These are phyloP conservation scores for Drosophila borealis DNA, from an alignment of 2,888 invertebrate species.

Conservation along the genomic window DNA sequence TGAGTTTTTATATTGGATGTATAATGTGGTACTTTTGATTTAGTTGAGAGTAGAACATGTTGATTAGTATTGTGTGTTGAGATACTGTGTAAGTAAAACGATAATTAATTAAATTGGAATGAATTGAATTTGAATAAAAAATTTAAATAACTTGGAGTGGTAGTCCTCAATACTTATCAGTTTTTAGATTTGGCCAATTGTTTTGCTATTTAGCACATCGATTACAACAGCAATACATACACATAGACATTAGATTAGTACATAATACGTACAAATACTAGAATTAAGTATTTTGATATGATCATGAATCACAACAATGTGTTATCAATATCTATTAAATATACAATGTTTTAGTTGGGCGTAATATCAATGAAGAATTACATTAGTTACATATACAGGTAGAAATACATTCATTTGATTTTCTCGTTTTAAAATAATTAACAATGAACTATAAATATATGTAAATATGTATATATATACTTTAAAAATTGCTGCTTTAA, in stretches of 20 bases:
- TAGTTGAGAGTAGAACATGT: conserved; percentile 44
- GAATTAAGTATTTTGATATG: conserved; percentile 70
- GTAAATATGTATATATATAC: conserved; percentile 14
- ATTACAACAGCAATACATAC: conserved; percentile 62
- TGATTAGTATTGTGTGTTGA: conserved; percentile 30
- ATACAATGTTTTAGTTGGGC: conserved; percentile 55
- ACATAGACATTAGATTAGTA: conserved; percentile 37
- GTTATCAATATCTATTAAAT: conserved; percentile 64
- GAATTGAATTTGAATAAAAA: conserved; percentile 49
- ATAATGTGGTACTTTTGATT: conserved; percentile 57
- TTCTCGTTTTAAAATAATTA: conserved; percentile 48
- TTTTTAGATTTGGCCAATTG: conserved; percentile 62
- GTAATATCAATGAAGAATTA: conserved; percentile 65
- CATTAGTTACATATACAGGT: conserved; percentile 56
- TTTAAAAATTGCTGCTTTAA: conserved; percentile 55
- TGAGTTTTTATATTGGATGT: conserved; percentile 47
- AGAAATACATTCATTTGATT: conserved; percentile 49
- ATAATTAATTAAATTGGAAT: conserved; percentile 62
- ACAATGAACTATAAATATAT: conserved; percentile 48
- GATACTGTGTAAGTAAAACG: conserved; percentile 37
- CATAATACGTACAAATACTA: conserved; percentile 47
- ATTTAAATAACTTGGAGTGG: conserved; percentile 22
- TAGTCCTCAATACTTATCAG: conserved; percentile 29
- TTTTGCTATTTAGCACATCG: conserved; percentile 49
- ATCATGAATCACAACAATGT: conserved; percentile 78